Evolutionary conservation across 2,888 invertebrate species (phyloP).

Genomic region (Coronaproctus castanopsis): DNA sequence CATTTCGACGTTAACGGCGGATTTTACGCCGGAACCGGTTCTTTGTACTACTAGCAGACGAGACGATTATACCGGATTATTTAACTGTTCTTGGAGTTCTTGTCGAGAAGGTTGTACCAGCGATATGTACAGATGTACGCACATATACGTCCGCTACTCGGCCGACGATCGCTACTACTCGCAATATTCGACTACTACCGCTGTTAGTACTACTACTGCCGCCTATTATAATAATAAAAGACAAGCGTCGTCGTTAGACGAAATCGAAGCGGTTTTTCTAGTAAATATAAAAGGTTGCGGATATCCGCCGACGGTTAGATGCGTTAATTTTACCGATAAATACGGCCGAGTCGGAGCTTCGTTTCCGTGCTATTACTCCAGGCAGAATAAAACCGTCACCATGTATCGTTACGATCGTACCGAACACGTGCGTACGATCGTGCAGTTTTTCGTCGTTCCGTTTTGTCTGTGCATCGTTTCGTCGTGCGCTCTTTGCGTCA

Average conservation of each 20-base stretch:
- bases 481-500: slow-evolving; percentile 61
- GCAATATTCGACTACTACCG: slow-evolving; percentile 25
- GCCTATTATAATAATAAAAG: slow-evolving; percentile 16
- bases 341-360: slow-evolving; percentile 46
- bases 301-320: slow-evolving; percentile 55
- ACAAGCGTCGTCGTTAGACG: slow-evolving; percentile 23
- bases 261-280: slow-evolving; percentile 41
- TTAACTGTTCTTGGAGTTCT: slow-evolving; percentile 61
- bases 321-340: slow-evolving; percentile 49
- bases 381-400: slow-evolving; percentile 61
- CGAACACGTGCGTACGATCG: slow-evolving; percentile 60
- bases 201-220: slow-evolving; percentile 13
- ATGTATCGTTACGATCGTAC: slow-evolving; percentile 64
- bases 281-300: slow-evolving; percentile 71
- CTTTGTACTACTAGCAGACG: slow-evolving; percentile 44
- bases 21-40: slow-evolving; percentile 52
- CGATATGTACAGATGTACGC: slow-evolving; percentile 48
- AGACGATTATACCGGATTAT: slow-evolving; percentile 48
- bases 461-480: slow-evolving; percentile 66
- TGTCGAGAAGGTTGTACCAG: slow-evolving; percentile 64
- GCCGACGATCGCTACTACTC: slow-evolving; percentile 5
- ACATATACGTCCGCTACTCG: slow-evolving; percentile 34
- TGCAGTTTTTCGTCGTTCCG: slow-evolving; percentile 64
- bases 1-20: slow-evolving; percentile 36
- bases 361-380: slow-evolving; percentile 47